These are phyloP conservation scores for Meriones unguiculatus DNA, from an alignment of 2,113 vertebrate genomes.

Conservation along the genomic window DNA sequence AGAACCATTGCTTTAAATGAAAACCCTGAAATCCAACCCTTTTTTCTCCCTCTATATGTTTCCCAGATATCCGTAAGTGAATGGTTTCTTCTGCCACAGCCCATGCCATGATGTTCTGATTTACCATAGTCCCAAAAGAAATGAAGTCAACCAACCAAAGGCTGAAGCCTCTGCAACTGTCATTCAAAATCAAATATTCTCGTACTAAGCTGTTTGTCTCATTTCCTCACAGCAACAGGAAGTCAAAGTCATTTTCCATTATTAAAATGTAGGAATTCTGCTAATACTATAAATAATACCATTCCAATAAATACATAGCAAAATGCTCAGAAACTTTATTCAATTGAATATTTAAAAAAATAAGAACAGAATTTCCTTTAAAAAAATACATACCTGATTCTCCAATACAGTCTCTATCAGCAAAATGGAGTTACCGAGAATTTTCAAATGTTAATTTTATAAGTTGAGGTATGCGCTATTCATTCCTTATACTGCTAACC, in stretches of 20 bases:
- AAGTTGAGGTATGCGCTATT: background rate
- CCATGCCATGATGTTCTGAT: background rate
- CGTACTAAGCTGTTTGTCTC: background rate
- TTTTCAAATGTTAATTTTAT: background rate
- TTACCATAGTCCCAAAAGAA: background rate
- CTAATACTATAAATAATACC: constrained; percentile 1
- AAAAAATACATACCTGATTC: background rate
- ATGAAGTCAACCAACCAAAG: background rate
- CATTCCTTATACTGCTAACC: background rate
- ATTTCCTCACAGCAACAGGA: background rate
- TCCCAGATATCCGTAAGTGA: background rate
- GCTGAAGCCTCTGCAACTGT: background rate
- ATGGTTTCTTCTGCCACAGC: background rate
- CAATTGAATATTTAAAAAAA: background rate
- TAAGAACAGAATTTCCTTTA: background rate
- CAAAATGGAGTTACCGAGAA: background rate
- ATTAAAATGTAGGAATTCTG: background rate
- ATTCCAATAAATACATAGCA: background rate
- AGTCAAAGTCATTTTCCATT: background rate
- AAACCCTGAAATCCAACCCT: no score
- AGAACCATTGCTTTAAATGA: background rate
- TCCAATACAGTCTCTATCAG: background rate
- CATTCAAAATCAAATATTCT: background rate
- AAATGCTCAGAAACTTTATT: background rate
- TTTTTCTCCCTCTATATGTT: background rate